A percentile compares a stretch with the other conserved stretches of the same genome.
Conservation (phyloP, 2,888 invertebrate species). For the Campoletis raptor region DNA sequence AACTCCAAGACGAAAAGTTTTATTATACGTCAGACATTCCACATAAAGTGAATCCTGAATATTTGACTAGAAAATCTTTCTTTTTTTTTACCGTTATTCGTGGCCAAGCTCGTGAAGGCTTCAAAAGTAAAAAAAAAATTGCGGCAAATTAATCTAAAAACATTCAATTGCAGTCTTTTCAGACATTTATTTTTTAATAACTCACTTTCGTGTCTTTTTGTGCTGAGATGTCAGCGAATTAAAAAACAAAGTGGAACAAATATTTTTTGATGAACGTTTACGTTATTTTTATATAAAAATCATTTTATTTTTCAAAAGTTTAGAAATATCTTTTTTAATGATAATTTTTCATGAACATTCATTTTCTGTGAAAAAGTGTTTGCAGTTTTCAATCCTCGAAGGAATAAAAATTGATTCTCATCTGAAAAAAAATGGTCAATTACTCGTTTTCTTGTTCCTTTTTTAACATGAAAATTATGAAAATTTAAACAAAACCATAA, state of each 20-base stretch:
- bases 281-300: neutral
- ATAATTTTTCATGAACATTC: neutral
- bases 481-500: too few relatives aligned
- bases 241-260: neutral
- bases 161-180: neutral
- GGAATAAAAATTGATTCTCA: too few relatives aligned
- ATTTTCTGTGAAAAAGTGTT: neutral
- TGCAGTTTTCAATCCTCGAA: neutral
- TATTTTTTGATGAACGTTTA: neutral
- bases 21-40: neutral
- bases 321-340: neutral
- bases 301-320: neutral
- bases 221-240: neutral
- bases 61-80: neutral
- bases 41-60: slow-evolving; percentile 3
- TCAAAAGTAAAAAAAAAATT: neutral
- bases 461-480: too few relatives aligned
- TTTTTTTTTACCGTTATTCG: neutral
- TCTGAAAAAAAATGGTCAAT: too few relatives aligned
- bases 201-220: neutral
- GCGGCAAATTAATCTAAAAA: neutral
- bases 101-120: neutral
- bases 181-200: neutral
- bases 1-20: neutral
- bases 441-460: neutral